Percentiles rank a stretch among this genome's conserved stretches.
phyloP scores from a whole-genome alignment of 2,797 vertebrate species.

The Oophaga sylvatica region DNA sequence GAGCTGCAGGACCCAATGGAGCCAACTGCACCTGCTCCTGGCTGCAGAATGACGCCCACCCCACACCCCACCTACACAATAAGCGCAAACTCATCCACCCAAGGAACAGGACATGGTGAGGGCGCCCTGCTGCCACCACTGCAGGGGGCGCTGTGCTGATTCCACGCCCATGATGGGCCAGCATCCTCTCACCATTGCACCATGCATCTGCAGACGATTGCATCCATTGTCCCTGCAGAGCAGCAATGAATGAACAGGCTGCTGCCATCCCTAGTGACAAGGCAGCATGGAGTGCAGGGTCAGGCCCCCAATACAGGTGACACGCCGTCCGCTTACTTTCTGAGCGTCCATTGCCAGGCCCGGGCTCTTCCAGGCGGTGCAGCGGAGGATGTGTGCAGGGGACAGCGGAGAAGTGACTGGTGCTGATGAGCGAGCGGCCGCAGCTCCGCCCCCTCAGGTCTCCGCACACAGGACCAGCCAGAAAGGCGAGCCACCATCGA shows the following conservation, averaged over 20 bases:
- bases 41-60: neutral
- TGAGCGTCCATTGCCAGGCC: constrained; percentile 55
- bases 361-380: constrained; percentile 35
- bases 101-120: neutral
- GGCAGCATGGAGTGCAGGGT: neutral
- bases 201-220: neutral
- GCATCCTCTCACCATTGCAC: neutral
- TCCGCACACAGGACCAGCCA: constrained; percentile 44
- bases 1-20: neutral
- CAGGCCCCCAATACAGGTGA: neutral
- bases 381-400: constrained; percentile 42
- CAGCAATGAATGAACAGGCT: constrained; percentile 47
- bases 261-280: neutral
- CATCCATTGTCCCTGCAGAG: constrained; percentile 27
- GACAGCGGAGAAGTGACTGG: constrained; percentile 41
- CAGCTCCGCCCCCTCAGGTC: constrained; percentile 40
- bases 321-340: constrained; percentile 36
- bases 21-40: constrained; percentile 30
- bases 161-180: constrained; percentile 41
- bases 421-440: constrained; percentile 27
- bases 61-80: neutral
- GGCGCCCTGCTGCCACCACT: too few relatives aligned
- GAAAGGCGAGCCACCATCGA: constrained; percentile 30
- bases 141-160: neutral
- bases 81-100: neutral